Base-by-base conservation (phyloP, 2,797 vertebrate species). In the Brachymystax lenok region DNA sequence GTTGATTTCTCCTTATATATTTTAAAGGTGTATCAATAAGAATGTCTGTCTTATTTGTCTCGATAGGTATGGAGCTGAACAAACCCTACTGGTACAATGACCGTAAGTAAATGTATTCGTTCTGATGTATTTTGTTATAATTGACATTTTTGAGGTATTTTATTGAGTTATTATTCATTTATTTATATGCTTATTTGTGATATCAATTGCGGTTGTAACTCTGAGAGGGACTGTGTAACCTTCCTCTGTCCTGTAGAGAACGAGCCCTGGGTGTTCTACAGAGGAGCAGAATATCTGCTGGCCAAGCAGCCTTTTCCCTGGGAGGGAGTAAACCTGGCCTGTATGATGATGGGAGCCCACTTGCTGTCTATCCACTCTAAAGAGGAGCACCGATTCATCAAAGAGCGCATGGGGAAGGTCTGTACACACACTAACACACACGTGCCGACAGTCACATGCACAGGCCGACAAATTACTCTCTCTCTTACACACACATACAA, bases 261-360 rank as follows among this genome's bases (percentile, higher is more conserved):
- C 12, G 92, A 94, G 17, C 94, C 96, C 0, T 98, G 96, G 97
- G 90, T 96, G 59, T 99, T 97, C 85, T 95, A 94, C 85, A 95
- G 89, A 17, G 94, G 95, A 67, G 93, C 96, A 1, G 96, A 98
- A 83, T 99, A 98, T 82, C 92, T 95, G 81, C 90, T 98, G 85
- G 89, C 92, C n/a, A 92, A 88, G 75, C 86, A 89, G 75, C 84
- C 90, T 0, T 93, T 93, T 0, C 85, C 93, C 54, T 98, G 97
- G 97, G 84, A 91, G 0, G 64, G 90, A 0, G 96, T 94, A 71
- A 90, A 93, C 74, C 94, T 99, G 81, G 92, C 95, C 81, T 99
- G 98, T 84, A 84, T 88, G 85, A 96, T 96, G 96, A 94, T 97
- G 92, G 92, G 78, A 40, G 88, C 94, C 69, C 89, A 92, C 81